Conservation (phyloP, 2,888 invertebrate genomes). For the Phyto melanocephala region DNA sequence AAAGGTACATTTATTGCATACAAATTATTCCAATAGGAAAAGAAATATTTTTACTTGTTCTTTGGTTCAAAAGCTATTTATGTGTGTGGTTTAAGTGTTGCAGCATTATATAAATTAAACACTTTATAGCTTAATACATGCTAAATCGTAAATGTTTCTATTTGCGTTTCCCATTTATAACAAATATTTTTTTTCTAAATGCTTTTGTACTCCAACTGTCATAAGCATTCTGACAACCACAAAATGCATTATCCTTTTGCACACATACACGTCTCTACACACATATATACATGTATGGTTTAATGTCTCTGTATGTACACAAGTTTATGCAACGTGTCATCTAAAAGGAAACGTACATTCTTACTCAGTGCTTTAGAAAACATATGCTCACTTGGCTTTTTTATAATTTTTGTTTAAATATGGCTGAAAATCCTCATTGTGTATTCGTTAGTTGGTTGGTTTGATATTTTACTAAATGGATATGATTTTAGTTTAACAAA, state of each 20-base stretch:
- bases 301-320: neutral
- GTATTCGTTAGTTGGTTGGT: conserved; percentile 10
- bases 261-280: neutral
- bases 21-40: too few species aligned
- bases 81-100: neutral
- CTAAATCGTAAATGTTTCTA: conserved; percentile 27
- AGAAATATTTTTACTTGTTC: too few species aligned
- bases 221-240: conserved; percentile 57
- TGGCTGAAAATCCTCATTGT: conserved; percentile 9
- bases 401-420: neutral
- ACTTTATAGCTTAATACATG: conserved; percentile 34
- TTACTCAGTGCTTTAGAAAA: conserved; percentile 1
- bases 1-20: too few species aligned
- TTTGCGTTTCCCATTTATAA: conserved; percentile 28
- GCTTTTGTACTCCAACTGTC: conserved; percentile 42
- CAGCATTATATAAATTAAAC: conserved; percentile 38
- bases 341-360: neutral
- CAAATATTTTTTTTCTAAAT: neutral
- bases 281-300: neutral
- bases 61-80: neutral
- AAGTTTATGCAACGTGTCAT: conserved; percentile 29
- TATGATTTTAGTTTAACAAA: conserved; percentile 41
- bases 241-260: conserved; percentile 50
- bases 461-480: conserved; percentile 4
- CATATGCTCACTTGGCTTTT: conserved; percentile 6